phyloP scores from a whole-genome alignment of 37 sponge, comb jelly and placozoan genomes.

The Eunapius fragilis region DNA sequence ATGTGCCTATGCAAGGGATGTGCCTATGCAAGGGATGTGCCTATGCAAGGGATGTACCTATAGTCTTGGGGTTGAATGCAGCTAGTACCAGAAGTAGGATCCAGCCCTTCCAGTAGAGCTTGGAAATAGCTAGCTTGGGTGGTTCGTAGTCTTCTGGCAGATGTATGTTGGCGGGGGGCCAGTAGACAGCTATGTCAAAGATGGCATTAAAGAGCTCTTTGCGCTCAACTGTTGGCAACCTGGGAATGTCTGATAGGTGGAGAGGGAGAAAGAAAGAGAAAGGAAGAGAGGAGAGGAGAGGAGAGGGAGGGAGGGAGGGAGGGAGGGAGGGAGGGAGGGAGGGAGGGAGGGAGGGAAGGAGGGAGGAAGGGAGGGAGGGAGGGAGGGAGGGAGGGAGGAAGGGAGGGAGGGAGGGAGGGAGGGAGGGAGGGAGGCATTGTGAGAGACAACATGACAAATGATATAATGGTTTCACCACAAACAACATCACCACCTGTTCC shows the following conservation, averaged over 20 bases:
- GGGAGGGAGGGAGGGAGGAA: slow-evolving; percentile 45
- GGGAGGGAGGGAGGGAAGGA: slow-evolving; percentile 25
- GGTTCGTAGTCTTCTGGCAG: slow-evolving; percentile 87
- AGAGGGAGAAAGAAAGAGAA: background rate
- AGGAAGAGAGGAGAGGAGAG: background rate
- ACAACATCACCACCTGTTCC: too few species aligned
- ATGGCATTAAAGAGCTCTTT: slow-evolving; percentile 74
- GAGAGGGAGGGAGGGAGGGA: background rate
- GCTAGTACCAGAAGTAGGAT: slow-evolving; percentile 85
- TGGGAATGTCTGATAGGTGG: slow-evolving; percentile 45
- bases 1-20: background rate
- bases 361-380: slow-evolving; percentile 26
- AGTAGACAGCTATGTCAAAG: slow-evolving; percentile 77
- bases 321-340: slow-evolving; percentile 18
- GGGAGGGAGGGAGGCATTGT: slow-evolving; percentile 42
- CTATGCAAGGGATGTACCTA: slow-evolving; percentile 37
- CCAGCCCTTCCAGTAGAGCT: slow-evolving; percentile 98
- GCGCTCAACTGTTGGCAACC: slow-evolving; percentile 63
- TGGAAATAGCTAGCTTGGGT: slow-evolving; percentile 82
- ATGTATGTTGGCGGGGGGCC: slow-evolving; percentile 68
- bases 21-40: background rate
- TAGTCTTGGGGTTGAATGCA: slow-evolving; percentile 87
- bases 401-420: slow-evolving; percentile 45
- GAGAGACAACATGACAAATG: background rate
- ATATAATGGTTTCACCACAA: too few species aligned